phyloP scores from a whole-genome alignment of 1,140 invertebrate genomes.

The Drosophila biarmipes region DNA sequence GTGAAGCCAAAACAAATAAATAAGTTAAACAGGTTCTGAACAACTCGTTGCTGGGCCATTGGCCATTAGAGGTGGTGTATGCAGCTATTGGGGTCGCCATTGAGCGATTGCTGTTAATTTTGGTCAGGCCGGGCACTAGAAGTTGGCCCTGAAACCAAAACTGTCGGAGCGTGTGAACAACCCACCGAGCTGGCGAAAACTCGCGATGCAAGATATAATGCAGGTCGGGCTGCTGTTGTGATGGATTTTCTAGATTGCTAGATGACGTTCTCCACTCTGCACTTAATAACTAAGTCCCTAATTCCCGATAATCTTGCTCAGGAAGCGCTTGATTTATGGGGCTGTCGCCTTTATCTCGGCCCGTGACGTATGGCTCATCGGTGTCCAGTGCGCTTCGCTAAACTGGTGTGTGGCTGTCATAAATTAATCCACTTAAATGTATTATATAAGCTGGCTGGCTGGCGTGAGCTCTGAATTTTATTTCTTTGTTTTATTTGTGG shows the following conservation, averaged over 20 bases:
- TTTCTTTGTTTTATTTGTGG: constrained; percentile 21
- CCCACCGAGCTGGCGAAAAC: constrained; percentile 11
- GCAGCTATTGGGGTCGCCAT: constrained; percentile 63
- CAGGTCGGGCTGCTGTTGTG: constrained; percentile 3
- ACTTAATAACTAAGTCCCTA: constrained; percentile 9
- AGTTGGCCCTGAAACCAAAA: constrained; percentile 72
- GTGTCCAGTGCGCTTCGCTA: constrained; percentile 32
- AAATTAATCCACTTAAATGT: constrained; percentile 58
- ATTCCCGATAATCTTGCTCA: constrained; percentile 27
- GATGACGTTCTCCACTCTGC: neutral
- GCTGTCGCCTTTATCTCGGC: constrained; percentile 40
- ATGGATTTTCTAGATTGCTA: constrained; percentile 20
- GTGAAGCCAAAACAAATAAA: constrained; percentile 32
- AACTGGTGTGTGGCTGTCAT: constrained; percentile 52
- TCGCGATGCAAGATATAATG: constrained; percentile 5
- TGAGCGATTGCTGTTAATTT: constrained; percentile 33
- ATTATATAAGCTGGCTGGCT: constrained; percentile 50
- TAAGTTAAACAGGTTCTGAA: constrained; percentile 51
- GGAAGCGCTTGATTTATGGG: constrained; percentile 42
- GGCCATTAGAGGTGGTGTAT: constrained; percentile 30
- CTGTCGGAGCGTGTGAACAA: constrained; percentile 43
- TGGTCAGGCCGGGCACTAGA: constrained; percentile 38
- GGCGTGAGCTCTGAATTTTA: constrained; percentile 22
- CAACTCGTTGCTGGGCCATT: constrained; percentile 39
- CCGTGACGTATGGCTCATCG: constrained; percentile 35